phyloP scores from a whole-genome alignment of 1,140 invertebrate species.

The Hycleus phaleratus region DNA sequence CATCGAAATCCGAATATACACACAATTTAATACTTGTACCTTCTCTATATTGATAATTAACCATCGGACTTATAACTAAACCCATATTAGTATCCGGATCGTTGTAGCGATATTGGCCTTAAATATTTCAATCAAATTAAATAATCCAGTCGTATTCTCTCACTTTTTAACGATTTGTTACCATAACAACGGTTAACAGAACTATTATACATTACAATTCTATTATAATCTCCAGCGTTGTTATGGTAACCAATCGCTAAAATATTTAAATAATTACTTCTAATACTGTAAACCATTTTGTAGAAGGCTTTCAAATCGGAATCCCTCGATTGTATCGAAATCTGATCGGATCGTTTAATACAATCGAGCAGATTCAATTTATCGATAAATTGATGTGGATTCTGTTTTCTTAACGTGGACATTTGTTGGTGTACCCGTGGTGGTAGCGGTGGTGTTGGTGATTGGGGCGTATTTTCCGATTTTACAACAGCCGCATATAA shows the following conservation, averaged over 20 bases:
- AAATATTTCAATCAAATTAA: too few species aligned
- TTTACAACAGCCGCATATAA: constrained; percentile 67
- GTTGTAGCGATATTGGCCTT: constrained; percentile 58
- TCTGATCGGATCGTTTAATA: constrained; percentile 22
- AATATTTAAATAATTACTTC: constrained; percentile 47
- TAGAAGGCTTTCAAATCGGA: constrained; percentile 71
- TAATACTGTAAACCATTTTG: constrained; percentile 65
- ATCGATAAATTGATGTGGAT: background rate
- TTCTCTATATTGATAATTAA: constrained; percentile 65
- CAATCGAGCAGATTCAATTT: constrained; percentile 44
- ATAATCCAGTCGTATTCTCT: too few species aligned
- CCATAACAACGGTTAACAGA: too few species aligned
- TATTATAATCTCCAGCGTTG: too few species aligned
- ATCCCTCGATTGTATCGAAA: constrained; percentile 41
- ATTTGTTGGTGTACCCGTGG: constrained; percentile 15
- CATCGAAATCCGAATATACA: constrained; percentile 59
- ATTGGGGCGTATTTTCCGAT: constrained; percentile 51
- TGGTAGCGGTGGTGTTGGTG: constrained; percentile 48
- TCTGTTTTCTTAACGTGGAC: background rate
- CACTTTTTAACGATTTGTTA: too few species aligned
- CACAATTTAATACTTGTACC: constrained; percentile 80
- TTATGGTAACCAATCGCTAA: constrained; percentile 27
- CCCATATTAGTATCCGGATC: constrained; percentile 69
- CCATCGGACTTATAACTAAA: constrained; percentile 71
- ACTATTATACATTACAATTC: too few species aligned